Evolutionary conservation across 2,888 invertebrate genomes (phyloP).

Genomic region (Meiosimyza decipiens): DNA sequence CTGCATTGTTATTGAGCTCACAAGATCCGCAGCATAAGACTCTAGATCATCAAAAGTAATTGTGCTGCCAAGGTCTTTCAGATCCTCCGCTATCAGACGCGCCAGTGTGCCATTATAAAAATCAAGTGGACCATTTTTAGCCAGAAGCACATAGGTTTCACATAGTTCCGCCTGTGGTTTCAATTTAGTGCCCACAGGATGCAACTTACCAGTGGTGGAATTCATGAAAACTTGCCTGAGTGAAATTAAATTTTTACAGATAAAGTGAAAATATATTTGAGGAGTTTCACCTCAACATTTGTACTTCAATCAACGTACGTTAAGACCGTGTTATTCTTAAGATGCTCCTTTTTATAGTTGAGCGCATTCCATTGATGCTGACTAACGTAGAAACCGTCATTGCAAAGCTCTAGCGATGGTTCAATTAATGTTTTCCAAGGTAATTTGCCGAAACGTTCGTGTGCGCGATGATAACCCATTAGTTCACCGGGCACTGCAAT

Average conservation of each 20-base stretch:
- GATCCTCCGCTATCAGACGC: conserved; percentile 76
- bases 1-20: conserved; percentile 60
- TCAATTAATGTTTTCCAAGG: conserved; percentile 78
- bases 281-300: not conserved
- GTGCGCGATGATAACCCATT: conserved; percentile 80
- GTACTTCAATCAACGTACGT: conserved; percentile 66
- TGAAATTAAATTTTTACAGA: not conserved
- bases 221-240: conserved; percentile 71
- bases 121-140: conserved; percentile 78
- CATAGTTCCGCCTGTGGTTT: conserved; percentile 76
- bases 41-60: conserved; percentile 80
- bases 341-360: conserved; percentile 52
- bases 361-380: conserved; percentile 70
- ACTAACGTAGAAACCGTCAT: conserved; percentile 73
- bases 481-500: conserved; percentile 88
- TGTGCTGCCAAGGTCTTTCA: conserved; percentile 78
- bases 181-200: conserved; percentile 71
- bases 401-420: conserved; percentile 75
- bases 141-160: conserved; percentile 76
- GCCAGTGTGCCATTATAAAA: conserved; percentile 86
- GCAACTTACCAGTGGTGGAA: conserved; percentile 69
- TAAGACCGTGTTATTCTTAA: conserved; percentile 52
- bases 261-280: not conserved
- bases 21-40: conserved; percentile 65
- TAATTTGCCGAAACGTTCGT: conserved; percentile 78